phyloP scores from a whole-genome alignment of 1,140 invertebrate genomes.

The Frieseomelitta varia region DNA sequence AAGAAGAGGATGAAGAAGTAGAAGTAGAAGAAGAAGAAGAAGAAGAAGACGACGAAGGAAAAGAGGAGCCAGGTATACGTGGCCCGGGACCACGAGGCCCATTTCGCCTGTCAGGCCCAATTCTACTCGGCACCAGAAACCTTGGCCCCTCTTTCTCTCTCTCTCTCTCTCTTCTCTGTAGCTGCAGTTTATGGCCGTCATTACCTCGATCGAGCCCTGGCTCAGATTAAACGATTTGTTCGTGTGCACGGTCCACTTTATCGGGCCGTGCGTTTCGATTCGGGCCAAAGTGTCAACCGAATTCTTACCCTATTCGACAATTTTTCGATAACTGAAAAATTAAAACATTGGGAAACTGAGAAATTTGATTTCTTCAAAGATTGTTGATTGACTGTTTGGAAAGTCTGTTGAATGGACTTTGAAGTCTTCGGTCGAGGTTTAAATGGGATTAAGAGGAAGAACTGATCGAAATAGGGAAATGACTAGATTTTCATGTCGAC shows the following conservation, averaged over 20 bases:
- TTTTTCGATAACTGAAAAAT: no score
- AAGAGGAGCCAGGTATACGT: slow-evolving; percentile 68
- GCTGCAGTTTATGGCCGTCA: slow-evolving; percentile 77
- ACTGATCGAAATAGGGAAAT: not conserved
- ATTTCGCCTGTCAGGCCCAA: slow-evolving; percentile 77
- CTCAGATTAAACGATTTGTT: slow-evolving; percentile 77
- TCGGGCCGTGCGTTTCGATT: slow-evolving; percentile 60
- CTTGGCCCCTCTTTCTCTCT: slow-evolving; percentile 42
- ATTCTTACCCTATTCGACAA: not conserved
- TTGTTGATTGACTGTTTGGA: not conserved
- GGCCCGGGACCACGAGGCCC: slow-evolving; percentile 68
- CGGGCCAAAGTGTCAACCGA: not conserved
- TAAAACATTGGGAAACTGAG: no score
- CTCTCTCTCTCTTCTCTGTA: slow-evolving; percentile 17
- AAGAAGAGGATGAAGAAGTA: slow-evolving; percentile 1
- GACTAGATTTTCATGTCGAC: no score
- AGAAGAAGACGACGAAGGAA: not conserved
- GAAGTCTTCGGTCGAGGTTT: not conserved
- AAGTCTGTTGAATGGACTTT: no score
- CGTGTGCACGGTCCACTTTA: slow-evolving; percentile 72
- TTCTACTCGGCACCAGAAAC: slow-evolving; percentile 68
- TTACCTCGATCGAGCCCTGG: slow-evolving; percentile 73
- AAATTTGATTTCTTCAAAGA: not conserved
- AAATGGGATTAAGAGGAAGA: not conserved
- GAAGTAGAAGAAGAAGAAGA: slow-evolving; percentile 39